Percentiles rank a stretch among this genome's conserved stretches.
These are phyloP conservation scores for Octodon degus DNA, from an alignment of 2,113 vertebrate genomes.

Conservation along the genomic window DNA sequence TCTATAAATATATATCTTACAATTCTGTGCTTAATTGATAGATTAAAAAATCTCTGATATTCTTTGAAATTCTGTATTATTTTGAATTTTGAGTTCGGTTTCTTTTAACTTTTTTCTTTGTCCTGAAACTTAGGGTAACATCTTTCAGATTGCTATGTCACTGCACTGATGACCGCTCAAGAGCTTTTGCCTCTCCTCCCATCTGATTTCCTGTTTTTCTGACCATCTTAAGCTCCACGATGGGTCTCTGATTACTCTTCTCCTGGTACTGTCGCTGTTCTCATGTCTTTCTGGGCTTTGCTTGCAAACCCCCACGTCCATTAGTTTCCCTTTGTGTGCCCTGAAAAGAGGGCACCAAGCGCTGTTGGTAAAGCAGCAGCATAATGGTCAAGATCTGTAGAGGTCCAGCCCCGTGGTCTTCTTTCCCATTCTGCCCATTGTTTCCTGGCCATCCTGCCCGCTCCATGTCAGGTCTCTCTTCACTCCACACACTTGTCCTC, in stretches of 20 bases:
- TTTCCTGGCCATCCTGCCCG: neutral
- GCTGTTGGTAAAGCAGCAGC: neutral
- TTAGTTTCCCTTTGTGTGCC: neutral
- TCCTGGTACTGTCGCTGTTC: neutral
- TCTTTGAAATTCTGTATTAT: neutral
- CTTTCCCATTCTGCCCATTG: neutral
- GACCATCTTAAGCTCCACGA: neutral
- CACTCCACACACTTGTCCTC: neutral
- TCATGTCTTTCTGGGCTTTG: neutral
- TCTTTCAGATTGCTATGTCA: neutral
- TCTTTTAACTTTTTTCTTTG: neutral
- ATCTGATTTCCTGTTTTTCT: neutral
- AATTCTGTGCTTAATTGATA: neutral
- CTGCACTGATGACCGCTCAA: no score
- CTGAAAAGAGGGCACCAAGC: neutral
- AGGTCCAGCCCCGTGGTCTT: neutral
- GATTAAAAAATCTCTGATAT: neutral
- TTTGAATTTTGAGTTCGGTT: neutral
- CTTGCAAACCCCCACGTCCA: neutral
- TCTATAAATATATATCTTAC: neutral
- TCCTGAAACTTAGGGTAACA: neutral
- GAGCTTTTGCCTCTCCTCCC: neutral
- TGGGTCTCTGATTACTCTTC: neutral
- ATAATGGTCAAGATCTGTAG: neutral
- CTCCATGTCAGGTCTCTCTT: neutral